A percentile compares a stretch with the other conserved stretches of the same genome.
Conservation (phyloP, 2,113 vertebrate species). For the Melospiza melodia region DNA sequence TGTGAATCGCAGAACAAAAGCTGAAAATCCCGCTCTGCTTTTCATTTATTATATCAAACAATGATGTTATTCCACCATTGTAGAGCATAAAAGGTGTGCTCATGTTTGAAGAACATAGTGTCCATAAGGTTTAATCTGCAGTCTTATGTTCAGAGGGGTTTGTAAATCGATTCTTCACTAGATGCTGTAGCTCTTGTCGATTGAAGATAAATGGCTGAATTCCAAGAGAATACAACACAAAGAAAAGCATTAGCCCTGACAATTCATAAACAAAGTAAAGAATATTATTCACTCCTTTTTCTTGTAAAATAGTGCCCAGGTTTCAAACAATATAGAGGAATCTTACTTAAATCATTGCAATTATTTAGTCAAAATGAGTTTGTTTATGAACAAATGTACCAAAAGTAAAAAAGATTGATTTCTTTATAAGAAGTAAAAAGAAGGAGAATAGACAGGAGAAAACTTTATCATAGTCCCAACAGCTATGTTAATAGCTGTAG, state of each 20-base stretch:
- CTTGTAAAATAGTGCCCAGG: slow-evolving; percentile 30
- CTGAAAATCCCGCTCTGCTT: neutral
- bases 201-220: slow-evolving; percentile 71
- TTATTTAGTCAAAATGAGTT: slow-evolving; percentile 56
- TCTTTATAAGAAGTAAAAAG: slow-evolving; percentile 18
- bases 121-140: slow-evolving; percentile 59
- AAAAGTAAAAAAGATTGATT: neutral
- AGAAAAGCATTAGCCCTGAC: slow-evolving; percentile 62
- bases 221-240: slow-evolving; percentile 56
- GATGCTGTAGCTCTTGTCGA: slow-evolving; percentile 43
- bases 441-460: neutral
- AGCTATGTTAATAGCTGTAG: neutral
- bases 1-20: slow-evolving; percentile 40
- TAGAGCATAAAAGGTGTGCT: slow-evolving; percentile 25
- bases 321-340: slow-evolving; percentile 48
- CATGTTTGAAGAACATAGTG: slow-evolving; percentile 36
- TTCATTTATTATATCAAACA: slow-evolving; percentile 50
- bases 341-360: slow-evolving; percentile 34
- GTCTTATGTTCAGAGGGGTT: slow-evolving; percentile 40
- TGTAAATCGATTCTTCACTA: slow-evolving; percentile 60
- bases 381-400: slow-evolving; percentile 32
- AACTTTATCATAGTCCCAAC: neutral
- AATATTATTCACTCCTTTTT: slow-evolving; percentile 45
- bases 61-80: neutral
- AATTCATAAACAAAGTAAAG: slow-evolving; percentile 66